These are phyloP conservation scores for Catalaphyllia jardinei DNA, from an alignment of 64 coral and sea anemone species.

Conservation along the genomic window DNA sequence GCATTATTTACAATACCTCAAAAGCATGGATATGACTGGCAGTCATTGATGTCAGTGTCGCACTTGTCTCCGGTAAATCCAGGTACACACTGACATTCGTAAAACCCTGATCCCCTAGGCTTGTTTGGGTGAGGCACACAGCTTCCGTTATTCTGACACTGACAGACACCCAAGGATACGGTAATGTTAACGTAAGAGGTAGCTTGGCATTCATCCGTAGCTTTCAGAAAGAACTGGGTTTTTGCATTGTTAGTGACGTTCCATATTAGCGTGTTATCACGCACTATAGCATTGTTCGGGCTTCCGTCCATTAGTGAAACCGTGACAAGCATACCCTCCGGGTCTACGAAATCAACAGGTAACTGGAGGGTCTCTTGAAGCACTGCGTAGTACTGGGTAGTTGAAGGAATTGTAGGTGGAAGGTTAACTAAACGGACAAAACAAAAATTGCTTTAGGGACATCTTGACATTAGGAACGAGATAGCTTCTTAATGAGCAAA, in stretches of 20 bases:
- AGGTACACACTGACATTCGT: constrained; percentile 28
- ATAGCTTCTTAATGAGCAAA: too few species aligned
- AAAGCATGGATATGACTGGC: constrained; percentile 10
- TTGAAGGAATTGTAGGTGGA: not conserved
- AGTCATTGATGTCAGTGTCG: constrained; percentile 49
- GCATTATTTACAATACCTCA: constrained; percentile 32
- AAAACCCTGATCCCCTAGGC: constrained; percentile 55
- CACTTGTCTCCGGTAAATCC: constrained; percentile 52
- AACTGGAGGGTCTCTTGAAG: constrained; percentile 11
- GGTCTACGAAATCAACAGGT: constrained; percentile 16
- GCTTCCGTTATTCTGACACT: constrained; percentile 49
- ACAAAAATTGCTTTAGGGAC: too few species aligned
- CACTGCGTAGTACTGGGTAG: not conserved
- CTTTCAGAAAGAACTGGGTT: constrained; percentile 12
- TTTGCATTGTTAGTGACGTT: not conserved
- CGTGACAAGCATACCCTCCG: constrained; percentile 40
- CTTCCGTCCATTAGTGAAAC: constrained; percentile 8
- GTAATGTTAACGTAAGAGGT: constrained; percentile 7
- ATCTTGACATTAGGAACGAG: too few species aligned
- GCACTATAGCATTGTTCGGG: not conserved
- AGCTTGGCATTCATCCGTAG: constrained; percentile 43
- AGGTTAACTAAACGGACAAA: constrained; percentile 57
- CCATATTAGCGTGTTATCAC: not conserved
- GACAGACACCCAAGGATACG: constrained; percentile 3
- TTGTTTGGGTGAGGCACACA: constrained; percentile 50